These are phyloP conservation scores for Pseudomyrmex cubaensis DNA, from an alignment of 1,140 invertebrate species.

Conservation along the genomic window DNA sequence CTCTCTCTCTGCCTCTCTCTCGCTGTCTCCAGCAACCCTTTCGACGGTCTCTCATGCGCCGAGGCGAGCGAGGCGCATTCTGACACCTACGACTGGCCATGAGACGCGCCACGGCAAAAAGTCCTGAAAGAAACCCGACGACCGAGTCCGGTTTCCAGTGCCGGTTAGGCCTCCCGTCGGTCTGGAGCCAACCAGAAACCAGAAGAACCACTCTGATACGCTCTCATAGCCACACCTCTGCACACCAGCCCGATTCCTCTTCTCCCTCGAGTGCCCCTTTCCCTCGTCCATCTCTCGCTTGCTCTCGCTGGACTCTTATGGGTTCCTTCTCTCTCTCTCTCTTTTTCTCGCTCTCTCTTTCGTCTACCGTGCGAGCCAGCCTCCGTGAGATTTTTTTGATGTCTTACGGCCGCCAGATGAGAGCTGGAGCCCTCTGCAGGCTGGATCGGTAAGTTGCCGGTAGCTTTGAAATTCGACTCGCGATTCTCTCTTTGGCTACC, in stretches of 20 bases:
- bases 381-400: conserved; percentile 69
- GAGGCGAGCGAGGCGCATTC: conserved; percentile 78
- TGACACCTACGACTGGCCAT: conserved; percentile 82
- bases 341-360: conserved; percentile 72
- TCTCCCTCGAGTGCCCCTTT: conserved; percentile 66
- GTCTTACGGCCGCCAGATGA: conserved; percentile 65
- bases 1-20: background rate
- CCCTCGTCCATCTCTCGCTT: conserved; percentile 53
- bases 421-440: conserved; percentile 83
- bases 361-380: conserved; percentile 48
- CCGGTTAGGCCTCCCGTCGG: conserved; percentile 84
- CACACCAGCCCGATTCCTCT: conserved; percentile 69
- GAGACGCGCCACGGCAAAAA: conserved; percentile 73
- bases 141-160: conserved; percentile 69
- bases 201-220: conserved; percentile 81
- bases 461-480: conserved; percentile 39
- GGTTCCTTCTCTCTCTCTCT: conserved; percentile 48
- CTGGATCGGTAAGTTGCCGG: conserved; percentile 30
- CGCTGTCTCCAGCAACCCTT: conserved; percentile 10
- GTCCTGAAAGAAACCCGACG: conserved; percentile 66
- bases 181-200: conserved; percentile 84
- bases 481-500: conserved; percentile 13
- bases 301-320: conserved; percentile 40
- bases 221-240: conserved; percentile 84
- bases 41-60: conserved; percentile 32